Conservation (phyloP, 2,888 invertebrate genomes). For the Drosophila silvestris region DNA sequence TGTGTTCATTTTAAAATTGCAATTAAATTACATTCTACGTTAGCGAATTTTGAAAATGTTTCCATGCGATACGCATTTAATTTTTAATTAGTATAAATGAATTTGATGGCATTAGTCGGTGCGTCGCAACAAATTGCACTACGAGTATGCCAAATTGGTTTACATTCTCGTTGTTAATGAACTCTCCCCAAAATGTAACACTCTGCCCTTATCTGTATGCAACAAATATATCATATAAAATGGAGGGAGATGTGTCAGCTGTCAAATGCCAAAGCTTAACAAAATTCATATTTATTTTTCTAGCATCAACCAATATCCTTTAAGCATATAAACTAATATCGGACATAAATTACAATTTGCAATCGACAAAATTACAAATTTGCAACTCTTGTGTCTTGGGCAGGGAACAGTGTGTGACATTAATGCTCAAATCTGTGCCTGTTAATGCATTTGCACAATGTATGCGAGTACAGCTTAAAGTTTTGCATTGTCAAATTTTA, state of each 20-base stretch:
- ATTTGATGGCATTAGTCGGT: constrained; percentile 62
- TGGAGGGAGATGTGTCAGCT: background rate
- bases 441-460: background rate
- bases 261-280: constrained; percentile 25
- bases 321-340: background rate
- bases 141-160: constrained; percentile 17
- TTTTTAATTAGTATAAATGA: constrained; percentile 63
- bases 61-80: constrained; percentile 49
- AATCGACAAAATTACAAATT: background rate
- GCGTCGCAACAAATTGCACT: constrained; percentile 21
- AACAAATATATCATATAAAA: constrained; percentile 5
- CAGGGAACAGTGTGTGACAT: background rate
- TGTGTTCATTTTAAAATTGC: constrained; percentile 37
- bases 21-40: constrained; percentile 67
- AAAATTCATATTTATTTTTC: constrained; percentile 3
- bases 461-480: too few relatives aligned
- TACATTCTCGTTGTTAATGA: constrained; percentile 39
- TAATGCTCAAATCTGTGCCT: too few relatives aligned
- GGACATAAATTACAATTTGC: background rate
- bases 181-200: constrained; percentile 22
- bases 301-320: background rate
- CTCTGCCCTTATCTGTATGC: constrained; percentile 12
- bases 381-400: background rate
- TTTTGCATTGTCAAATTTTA: background rate
- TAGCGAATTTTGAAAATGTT: constrained; percentile 21